Evolutionary conservation across 1,140 invertebrate species (phyloP).

Genomic region (Drosophila athabasca): DNA sequence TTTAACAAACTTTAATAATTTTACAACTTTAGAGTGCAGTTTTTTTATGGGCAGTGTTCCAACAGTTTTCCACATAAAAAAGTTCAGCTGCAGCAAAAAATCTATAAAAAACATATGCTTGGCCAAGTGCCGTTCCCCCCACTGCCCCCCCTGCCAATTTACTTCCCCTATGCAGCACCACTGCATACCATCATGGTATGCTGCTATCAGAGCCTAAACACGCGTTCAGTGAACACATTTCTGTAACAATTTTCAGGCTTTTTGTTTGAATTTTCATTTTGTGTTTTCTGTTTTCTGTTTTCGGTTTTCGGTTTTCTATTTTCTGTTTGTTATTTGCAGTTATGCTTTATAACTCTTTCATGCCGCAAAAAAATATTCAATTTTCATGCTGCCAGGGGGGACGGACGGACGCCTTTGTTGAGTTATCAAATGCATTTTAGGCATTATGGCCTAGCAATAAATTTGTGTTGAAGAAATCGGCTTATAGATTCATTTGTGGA

Average conservation of each 20-base stretch:
- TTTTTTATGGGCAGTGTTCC: conserved; percentile 1
- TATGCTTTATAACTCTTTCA: conserved; percentile 70
- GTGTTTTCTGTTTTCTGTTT: too few relatives aligned
- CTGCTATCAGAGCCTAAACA: conserved; percentile 60
- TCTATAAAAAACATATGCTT: conserved; percentile 30
- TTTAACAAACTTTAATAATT: conserved; percentile 15
- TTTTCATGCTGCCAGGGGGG: conserved; percentile 45
- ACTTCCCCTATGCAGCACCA: neutral
- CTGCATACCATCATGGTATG: neutral
- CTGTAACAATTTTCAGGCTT: conserved; percentile 55
- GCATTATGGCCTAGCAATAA: conserved; percentile 68
- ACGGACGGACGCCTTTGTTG: conserved; percentile 50
- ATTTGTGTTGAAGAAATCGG: conserved; percentile 76
- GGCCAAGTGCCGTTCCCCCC: conserved; percentile 6
- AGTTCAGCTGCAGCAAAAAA: conserved; percentile 27
- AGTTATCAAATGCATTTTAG: conserved; percentile 76
- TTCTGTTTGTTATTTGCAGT: conserved; percentile 71
- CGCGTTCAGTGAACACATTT: conserved; percentile 48
- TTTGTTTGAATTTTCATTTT: conserved; percentile 58
- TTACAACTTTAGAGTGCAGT: conserved; percentile 7
- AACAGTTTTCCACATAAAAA: conserved; percentile 19
- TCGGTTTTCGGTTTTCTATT: too few relatives aligned
- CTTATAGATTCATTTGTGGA: conserved; percentile 33
- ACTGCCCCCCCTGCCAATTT: neutral
- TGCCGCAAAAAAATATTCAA: conserved; percentile 60